Evolutionary conservation across 2,888 invertebrate genomes (phyloP).

Genomic region (Dicyrtomina minuta): DNA sequence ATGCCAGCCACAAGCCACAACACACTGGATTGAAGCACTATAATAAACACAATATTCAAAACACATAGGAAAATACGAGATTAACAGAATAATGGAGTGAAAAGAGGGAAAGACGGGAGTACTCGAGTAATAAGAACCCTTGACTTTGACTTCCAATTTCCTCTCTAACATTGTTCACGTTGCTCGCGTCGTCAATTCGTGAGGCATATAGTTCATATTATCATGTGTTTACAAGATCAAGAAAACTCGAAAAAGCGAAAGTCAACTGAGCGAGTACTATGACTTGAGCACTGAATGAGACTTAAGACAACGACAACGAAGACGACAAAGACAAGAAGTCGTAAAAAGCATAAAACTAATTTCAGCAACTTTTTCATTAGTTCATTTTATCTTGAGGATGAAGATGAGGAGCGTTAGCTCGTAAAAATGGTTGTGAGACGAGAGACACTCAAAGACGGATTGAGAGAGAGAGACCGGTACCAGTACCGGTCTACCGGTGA

Average conservation of each 20-base stretch:
- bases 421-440: background rate
- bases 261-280: background rate
- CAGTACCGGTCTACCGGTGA: no score
- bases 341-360: conserved; percentile 35
- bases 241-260: background rate
- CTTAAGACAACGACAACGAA: no score
- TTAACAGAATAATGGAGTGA: no score
- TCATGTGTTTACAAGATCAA: background rate
- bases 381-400: background rate
- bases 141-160: conserved; percentile 2
- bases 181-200: background rate
- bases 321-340: background rate
- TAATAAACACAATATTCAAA: no score
- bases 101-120: no score
- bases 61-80: no score
- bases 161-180: no score
- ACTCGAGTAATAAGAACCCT: background rate
- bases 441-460: conserved; percentile 10
- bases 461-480: background rate
- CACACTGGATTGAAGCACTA: no score
- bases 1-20: no score
- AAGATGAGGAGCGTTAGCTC: background rate
- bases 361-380: conserved; percentile 34
- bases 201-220: no score
- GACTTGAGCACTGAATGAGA: no score